phyloP scores from a whole-genome alignment of 2,888 invertebrate species.

The Lasioglossum morio region DNA sequence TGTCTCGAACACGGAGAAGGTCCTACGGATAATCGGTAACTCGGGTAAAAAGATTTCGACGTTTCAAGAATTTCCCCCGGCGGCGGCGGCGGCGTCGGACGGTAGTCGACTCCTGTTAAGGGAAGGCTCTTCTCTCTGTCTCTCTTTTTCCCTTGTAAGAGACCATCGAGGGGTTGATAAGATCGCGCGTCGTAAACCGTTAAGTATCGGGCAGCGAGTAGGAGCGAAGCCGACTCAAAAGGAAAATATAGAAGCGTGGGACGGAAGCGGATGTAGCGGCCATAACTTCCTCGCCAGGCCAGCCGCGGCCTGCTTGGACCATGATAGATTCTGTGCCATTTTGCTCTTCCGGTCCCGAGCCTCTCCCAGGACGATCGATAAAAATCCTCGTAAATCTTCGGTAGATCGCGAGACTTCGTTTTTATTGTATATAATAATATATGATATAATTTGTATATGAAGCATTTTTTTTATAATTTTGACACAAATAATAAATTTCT shows the following conservation, averaged over 20 bases:
- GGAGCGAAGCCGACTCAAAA: conserved; percentile 73
- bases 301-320: conserved; percentile 51
- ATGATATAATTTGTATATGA: too few relatives aligned
- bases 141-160: conserved; percentile 34
- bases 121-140: conserved; percentile 19
- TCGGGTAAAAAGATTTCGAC: conserved; percentile 43
- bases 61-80: conserved; percentile 33
- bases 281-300: conserved; percentile 64
- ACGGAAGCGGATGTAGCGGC: conserved; percentile 83
- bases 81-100: background rate
- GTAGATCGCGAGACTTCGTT: background rate
- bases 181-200: conserved; percentile 81
- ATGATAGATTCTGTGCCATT: conserved; percentile 47
- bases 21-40: conserved; percentile 43
- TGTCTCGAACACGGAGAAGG: background rate
- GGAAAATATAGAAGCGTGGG: conserved; percentile 81
- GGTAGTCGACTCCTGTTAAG: conserved; percentile 28
- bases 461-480: too few relatives aligned
- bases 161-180: conserved; percentile 75
- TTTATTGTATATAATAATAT: too few relatives aligned
- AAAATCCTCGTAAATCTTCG: background rate
- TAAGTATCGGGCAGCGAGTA: conserved; percentile 79
- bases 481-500: too few relatives aligned
- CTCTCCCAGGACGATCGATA: conserved; percentile 28
- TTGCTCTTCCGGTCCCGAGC: conserved; percentile 21